A percentile compares a stretch with the other conserved stretches of the same genome.
These are phyloP conservation scores for Melozone crissalis DNA, from an alignment of 2,113 vertebrate genomes.

Conservation along the genomic window DNA sequence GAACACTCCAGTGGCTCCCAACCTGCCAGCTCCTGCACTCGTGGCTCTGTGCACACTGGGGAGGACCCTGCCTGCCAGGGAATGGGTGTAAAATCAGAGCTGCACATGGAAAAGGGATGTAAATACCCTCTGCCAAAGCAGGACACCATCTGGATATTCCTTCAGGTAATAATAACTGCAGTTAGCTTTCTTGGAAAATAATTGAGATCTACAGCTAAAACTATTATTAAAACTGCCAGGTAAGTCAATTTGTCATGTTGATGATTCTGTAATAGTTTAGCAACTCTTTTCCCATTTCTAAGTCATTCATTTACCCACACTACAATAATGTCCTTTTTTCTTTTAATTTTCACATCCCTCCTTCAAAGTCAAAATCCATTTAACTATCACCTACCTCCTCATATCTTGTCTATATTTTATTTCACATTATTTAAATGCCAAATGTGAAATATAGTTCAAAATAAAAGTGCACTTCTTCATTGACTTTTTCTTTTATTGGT, in stretches of 20 bases:
- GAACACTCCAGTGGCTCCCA: background rate
- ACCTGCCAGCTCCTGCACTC: fast-evolving
- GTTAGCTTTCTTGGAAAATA: background rate
- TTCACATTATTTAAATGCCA: background rate
- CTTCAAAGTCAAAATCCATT: background rate
- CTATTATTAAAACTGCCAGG: background rate
- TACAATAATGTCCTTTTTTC: background rate
- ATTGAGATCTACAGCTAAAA: background rate
- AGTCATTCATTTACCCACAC: background rate
- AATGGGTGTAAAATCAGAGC: background rate
- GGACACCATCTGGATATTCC: background rate
- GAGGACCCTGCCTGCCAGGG: background rate
- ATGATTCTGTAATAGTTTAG: background rate
- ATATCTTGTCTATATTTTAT: background rate
- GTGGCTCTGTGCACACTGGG: background rate
- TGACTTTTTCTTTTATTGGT: background rate
- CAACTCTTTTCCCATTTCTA: background rate
- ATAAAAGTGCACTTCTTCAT: background rate
- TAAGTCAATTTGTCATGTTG: background rate
- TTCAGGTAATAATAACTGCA: background rate
- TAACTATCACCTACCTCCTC: background rate
- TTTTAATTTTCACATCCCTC: background rate
- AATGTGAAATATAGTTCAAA: background rate
- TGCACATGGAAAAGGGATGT: background rate
- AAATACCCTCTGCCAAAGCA: background rate